Conservation (phyloP, 1,140 invertebrate genomes). For the Himalopsyche phryganea region DNA sequence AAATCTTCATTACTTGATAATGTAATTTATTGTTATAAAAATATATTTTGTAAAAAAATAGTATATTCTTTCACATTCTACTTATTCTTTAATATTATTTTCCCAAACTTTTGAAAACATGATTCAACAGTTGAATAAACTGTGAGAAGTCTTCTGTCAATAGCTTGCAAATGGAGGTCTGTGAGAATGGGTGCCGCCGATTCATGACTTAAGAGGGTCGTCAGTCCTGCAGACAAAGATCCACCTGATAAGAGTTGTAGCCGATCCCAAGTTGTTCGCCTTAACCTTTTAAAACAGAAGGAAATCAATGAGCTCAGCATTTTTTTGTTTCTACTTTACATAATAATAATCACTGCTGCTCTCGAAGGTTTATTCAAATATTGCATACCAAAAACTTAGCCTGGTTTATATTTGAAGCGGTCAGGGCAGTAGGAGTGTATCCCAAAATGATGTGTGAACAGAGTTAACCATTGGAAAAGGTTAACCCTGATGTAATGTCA, state of each 20-base stretch:
- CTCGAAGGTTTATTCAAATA: too few species aligned
- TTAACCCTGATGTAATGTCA: too few species aligned
- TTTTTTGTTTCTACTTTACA: too few species aligned
- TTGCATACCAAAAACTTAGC: too few species aligned
- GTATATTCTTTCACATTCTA: background rate
- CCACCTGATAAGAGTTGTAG: constrained; percentile 67
- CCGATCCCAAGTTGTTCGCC: constrained; percentile 65
- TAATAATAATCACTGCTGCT: too few species aligned
- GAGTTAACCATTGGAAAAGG: too few species aligned
- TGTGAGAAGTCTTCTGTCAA: constrained; percentile 73
- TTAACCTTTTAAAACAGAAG: constrained; percentile 53
- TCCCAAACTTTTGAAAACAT: constrained; percentile 59
- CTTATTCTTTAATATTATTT: constrained; percentile 37
- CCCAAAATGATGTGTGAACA: too few species aligned
- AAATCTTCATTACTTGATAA: too few species aligned
- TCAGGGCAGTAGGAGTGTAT: too few species aligned
- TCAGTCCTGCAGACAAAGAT: constrained; percentile 56
- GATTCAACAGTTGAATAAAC: constrained; percentile 71
- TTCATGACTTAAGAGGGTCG: constrained; percentile 44
- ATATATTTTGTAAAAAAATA: constrained; percentile 7
- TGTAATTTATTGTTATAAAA: too few species aligned
- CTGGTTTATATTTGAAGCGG: too few species aligned
- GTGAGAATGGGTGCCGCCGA: constrained; percentile 64
- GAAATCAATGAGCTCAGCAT: too few species aligned
- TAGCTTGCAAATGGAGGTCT: constrained; percentile 68